phyloP scores from a whole-genome alignment of 2,113 vertebrate species.

The Connochaetes taurinus region DNA sequence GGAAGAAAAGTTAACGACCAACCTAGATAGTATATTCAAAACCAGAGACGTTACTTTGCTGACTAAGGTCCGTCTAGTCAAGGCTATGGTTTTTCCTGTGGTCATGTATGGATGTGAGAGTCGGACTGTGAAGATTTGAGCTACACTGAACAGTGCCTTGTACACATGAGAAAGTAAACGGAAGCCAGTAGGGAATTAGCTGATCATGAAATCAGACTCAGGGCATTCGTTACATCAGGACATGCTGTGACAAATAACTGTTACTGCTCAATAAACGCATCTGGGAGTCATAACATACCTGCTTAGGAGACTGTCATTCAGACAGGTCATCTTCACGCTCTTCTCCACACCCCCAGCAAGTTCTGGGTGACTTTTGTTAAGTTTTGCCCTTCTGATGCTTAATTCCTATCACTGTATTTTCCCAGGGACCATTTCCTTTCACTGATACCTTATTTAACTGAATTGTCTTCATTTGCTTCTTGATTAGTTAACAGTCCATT shows the following conservation, averaged over 20 bases:
- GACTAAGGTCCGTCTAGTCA: too few relatives aligned
- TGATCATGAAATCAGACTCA: neutral
- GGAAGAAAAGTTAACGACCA: too few relatives aligned
- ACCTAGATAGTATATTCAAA: too few relatives aligned
- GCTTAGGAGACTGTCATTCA: neutral
- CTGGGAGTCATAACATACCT: accelerated
- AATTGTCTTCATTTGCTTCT: neutral
- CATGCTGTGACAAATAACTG: accelerated
- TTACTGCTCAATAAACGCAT: neutral
- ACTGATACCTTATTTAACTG: neutral
- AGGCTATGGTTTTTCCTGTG: too few relatives aligned
- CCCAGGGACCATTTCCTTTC: neutral
- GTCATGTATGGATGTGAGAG: too few relatives aligned
- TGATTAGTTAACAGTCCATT: neutral
- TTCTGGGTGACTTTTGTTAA: neutral
- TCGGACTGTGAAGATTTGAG: neutral
- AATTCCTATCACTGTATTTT: neutral
- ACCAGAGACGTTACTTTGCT: too few relatives aligned
- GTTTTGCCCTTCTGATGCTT: neutral
- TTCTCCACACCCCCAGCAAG: accelerated
- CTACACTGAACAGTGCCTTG: neutral
- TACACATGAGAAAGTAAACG: neutral
- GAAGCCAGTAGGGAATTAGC: neutral
- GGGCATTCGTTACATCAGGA: neutral
- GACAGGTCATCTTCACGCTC: accelerated